phyloP scores from a whole-genome alignment of 2,797 vertebrate genomes.

The Enteromius thamalakanensis region DNA sequence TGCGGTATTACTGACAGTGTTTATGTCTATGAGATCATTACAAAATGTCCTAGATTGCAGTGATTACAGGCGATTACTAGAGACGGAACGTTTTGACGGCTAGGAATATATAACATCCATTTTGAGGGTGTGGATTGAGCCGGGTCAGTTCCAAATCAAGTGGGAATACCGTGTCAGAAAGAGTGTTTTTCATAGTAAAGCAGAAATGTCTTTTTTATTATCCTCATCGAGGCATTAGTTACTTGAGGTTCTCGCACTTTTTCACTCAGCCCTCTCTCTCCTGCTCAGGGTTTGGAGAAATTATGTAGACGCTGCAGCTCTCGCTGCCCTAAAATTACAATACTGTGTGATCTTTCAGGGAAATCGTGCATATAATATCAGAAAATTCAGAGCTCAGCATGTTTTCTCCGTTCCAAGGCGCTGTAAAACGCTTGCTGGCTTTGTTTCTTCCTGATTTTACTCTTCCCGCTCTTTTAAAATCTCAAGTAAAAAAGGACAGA shows the following conservation, averaged over 20 bases:
- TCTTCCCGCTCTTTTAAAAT: constrained; percentile 55
- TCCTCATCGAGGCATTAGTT: not conserved
- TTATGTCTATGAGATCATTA: constrained; percentile 35
- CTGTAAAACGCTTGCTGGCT: constrained; percentile 51
- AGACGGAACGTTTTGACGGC: not conserved
- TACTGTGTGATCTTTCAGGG: constrained; percentile 33
- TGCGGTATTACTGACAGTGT: constrained; percentile 33
- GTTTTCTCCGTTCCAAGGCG: constrained; percentile 36
- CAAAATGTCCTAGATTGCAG: constrained; percentile 14
- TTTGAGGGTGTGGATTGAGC: constrained; percentile 28
- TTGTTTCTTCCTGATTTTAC: constrained; percentile 46
- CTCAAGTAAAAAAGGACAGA: constrained; percentile 44
- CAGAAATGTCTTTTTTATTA: not conserved
- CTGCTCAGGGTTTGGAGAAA: not conserved
- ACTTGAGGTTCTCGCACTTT: constrained; percentile 13
- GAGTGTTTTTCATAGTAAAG: not conserved
- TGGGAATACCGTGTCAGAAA: not conserved
- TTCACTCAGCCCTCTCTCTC: not conserved
- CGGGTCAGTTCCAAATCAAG: constrained; percentile 1
- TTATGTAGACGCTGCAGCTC: constrained; percentile 13
- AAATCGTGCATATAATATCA: constrained; percentile 54
- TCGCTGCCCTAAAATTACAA: constrained; percentile 35
- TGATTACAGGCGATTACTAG: constrained; percentile 33
- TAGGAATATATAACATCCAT: constrained; percentile 27
- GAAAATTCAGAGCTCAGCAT: constrained; percentile 26